Percentiles rank a stretch among this genome's conserved stretches.
phyloP scores from a whole-genome alignment of 2,797 vertebrate genomes.

The Tangara arthus region DNA sequence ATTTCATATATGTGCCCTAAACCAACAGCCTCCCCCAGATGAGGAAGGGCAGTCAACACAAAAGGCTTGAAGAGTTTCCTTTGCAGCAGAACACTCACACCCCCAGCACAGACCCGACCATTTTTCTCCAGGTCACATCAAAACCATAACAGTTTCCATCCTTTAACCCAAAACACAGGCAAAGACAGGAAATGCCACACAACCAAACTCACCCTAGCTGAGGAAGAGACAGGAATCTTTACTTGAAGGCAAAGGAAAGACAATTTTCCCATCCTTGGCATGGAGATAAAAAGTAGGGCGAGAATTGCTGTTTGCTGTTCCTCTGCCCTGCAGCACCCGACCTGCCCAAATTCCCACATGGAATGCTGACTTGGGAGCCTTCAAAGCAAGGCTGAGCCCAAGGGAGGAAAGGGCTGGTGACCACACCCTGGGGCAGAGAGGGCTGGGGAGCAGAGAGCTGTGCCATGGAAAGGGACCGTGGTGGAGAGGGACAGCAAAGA shows the following conservation, averaged over 20 bases:
- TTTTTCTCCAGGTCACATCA: neutral
- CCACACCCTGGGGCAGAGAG: neutral
- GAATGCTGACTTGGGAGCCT: neutral
- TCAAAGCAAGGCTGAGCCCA: neutral
- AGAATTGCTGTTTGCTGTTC: neutral
- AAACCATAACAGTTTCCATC: neutral
- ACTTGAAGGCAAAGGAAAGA: neutral
- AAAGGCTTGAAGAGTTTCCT: neutral
- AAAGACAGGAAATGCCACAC: neutral
- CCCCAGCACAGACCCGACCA: neutral
- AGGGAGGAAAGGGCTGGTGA: neutral
- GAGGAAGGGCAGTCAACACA: neutral
- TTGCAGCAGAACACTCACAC: neutral
- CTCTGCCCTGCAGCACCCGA: neutral
- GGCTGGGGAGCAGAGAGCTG: neutral
- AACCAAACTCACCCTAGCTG: neutral
- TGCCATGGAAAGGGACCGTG: accelerated
- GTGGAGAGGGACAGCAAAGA: neutral
- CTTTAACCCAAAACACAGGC: neutral
- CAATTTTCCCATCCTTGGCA: neutral
- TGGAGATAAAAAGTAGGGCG: neutral
- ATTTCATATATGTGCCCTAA: neutral
- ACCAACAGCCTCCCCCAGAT: neutral
- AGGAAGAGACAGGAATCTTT: neutral
- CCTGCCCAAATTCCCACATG: accelerated